Evolutionary conservation across 2,888 invertebrate genomes (phyloP).

Genomic region (Lissocephala sabroskyi): DNA sequence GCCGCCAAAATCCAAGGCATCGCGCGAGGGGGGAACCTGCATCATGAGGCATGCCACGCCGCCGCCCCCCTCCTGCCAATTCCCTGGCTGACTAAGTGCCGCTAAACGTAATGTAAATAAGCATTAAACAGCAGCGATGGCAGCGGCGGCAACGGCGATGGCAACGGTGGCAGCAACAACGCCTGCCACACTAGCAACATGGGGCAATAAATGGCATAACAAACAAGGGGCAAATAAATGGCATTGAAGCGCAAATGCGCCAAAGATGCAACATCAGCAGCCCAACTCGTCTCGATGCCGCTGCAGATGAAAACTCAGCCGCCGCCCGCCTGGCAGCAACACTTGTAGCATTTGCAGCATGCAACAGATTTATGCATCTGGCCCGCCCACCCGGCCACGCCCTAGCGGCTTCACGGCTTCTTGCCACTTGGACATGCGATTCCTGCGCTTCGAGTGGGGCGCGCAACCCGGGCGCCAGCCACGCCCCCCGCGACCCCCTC

Average conservation of each 20-base stretch:
- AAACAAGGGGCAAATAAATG: constrained; percentile 63
- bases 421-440: constrained; percentile 50
- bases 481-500: too few relatives aligned
- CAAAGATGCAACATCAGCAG: constrained; percentile 35
- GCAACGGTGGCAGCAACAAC: neutral
- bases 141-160: constrained; percentile 22
- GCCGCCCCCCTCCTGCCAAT: too few relatives aligned
- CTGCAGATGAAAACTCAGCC: constrained; percentile 33
- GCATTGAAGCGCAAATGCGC: constrained; percentile 61
- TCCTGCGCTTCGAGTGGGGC: constrained; percentile 23
- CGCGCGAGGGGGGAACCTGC: neutral
- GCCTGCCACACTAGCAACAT: constrained; percentile 11
- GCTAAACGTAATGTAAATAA: constrained; percentile 68
- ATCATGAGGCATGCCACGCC: too few relatives aligned
- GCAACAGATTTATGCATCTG: constrained; percentile 63
- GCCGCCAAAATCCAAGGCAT: neutral
- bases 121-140: constrained; percentile 54
- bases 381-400: neutral
- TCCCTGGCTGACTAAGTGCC: constrained; percentile 38
- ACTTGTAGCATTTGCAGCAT: constrained; percentile 58
- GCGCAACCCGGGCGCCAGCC: too few relatives aligned
- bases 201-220: constrained; percentile 56
- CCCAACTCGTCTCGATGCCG: neutral
- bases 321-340: constrained; percentile 21
- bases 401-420: constrained; percentile 12